These are phyloP conservation scores for Diadumene lineata DNA, from an alignment of 92 coral and sea anemone genomes.

Conservation along the genomic window DNA sequence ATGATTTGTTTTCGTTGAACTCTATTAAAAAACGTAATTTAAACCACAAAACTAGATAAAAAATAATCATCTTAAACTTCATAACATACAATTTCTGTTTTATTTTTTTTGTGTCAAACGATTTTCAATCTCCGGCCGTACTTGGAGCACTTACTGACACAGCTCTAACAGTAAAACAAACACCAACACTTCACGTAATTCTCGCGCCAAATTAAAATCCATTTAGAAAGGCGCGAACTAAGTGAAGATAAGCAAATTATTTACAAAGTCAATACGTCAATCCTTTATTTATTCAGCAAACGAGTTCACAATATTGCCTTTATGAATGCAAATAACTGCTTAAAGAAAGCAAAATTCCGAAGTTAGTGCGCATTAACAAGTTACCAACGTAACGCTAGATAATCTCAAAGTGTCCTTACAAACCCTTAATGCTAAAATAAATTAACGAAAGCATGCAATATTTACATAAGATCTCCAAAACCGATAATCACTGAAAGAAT, in stretches of 20 bases:
- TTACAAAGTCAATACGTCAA: slow-evolving; percentile 4
- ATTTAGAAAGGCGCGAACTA: slow-evolving; percentile 13
- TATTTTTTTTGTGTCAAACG: too few relatives aligned
- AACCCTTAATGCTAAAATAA: not conserved
- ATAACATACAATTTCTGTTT: too few relatives aligned
- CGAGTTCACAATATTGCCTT: not conserved
- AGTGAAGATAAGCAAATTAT: not conserved
- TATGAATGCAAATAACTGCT: not conserved
- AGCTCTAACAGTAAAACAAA: not conserved
- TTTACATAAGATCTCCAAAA: not conserved
- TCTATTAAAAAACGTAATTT: too few relatives aligned
- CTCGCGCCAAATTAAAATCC: slow-evolving; percentile 16
- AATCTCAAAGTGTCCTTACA: too few relatives aligned
- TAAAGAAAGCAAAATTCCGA: too few relatives aligned
- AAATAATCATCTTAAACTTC: too few relatives aligned
- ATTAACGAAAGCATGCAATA: not conserved
- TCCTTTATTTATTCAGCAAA: not conserved
- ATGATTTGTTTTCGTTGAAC: too few relatives aligned
- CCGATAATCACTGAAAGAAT: not conserved
- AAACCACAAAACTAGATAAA: too few relatives aligned
- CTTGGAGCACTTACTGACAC: too few relatives aligned
- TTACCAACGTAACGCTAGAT: too few relatives aligned
- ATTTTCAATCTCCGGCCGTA: too few relatives aligned
- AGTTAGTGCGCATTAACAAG: too few relatives aligned
- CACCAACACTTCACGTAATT: not conserved